These are phyloP conservation scores for Stenurella melanura DNA, from an alignment of 2,888 invertebrate species.

Conservation along the genomic window DNA sequence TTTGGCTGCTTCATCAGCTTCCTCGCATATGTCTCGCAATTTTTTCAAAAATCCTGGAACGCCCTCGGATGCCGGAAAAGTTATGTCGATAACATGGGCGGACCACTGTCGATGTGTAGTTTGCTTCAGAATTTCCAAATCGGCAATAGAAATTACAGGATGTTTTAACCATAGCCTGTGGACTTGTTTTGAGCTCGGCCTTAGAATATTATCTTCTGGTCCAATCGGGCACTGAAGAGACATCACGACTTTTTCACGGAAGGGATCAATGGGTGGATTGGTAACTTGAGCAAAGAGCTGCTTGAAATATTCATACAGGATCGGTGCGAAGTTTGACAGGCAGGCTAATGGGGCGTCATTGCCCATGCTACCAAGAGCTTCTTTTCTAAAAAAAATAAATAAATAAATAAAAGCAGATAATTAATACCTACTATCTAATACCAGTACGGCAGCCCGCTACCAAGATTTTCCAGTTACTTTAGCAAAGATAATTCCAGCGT, in stretches of 20 bases:
- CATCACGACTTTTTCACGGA: conserved; percentile 99
- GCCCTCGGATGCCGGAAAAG: conserved; percentile 87
- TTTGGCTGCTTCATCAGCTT: conserved; percentile 83
- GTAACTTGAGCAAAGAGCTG: conserved; percentile 99
- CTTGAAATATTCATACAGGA: conserved; percentile 98
- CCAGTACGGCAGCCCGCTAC: no score
- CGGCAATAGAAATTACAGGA: conserved; percentile 94
- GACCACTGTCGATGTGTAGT: conserved; percentile 92
- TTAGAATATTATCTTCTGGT: conserved; percentile 94
- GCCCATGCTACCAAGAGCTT: conserved; percentile 99
- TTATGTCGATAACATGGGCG: conserved; percentile 87
- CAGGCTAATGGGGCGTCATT: conserved; percentile 99
- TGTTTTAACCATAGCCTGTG: conserved; percentile 94
- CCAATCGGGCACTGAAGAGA: conserved; percentile 97
- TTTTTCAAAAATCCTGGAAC: conserved; percentile 80
- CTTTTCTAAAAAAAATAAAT: conserved; percentile 82
- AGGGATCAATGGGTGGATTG: conserved; percentile 99
- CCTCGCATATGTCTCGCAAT: conserved; percentile 86
- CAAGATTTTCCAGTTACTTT: no score
- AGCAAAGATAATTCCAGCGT: no score
- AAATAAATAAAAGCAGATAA: no score
- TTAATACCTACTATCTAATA: no score
- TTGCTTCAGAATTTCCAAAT: conserved; percentile 90
- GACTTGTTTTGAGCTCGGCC: conserved; percentile 88
- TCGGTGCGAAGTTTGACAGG: conserved; percentile 94